Conservation (phyloP, 2,113 vertebrate genomes). For the Hydropotes inermis region DNA sequence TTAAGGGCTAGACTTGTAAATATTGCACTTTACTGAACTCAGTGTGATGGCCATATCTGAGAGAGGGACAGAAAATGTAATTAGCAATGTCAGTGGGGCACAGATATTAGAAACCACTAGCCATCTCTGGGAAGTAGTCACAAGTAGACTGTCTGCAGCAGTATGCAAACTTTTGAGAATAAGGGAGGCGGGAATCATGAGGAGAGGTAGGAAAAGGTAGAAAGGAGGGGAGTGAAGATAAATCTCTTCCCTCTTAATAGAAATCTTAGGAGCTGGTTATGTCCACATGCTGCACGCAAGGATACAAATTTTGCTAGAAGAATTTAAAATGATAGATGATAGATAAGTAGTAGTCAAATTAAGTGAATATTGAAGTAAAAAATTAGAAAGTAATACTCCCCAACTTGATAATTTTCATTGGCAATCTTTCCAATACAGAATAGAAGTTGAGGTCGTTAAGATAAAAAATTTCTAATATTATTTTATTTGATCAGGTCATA, state of each 20-base stretch:
- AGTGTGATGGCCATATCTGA: neutral
- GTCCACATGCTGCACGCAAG: neutral
- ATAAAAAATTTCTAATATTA: neutral
- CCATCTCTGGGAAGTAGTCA: neutral
- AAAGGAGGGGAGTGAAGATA: neutral
- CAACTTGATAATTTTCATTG: neutral
- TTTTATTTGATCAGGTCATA: neutral
- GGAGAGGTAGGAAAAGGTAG: accelerated
- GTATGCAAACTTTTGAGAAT: neutral
- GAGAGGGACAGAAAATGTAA: neutral
- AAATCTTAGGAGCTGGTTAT: neutral
- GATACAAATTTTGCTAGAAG: neutral
- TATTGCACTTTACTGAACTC: neutral
- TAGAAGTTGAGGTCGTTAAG: neutral
- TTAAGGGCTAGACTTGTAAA: neutral
- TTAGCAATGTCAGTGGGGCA: neutral
- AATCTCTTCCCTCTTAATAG: neutral
- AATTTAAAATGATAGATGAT: neutral
- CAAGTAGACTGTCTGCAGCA: neutral
- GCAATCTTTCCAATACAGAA: neutral
- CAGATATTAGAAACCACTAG: neutral
- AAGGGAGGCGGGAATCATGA: neutral
- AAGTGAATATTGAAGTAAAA: neutral
- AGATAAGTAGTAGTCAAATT: neutral
- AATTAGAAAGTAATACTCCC: neutral